These are phyloP conservation scores for Cheilosia vulpina DNA, from an alignment of 2,888 invertebrate genomes.

Conservation along the genomic window DNA sequence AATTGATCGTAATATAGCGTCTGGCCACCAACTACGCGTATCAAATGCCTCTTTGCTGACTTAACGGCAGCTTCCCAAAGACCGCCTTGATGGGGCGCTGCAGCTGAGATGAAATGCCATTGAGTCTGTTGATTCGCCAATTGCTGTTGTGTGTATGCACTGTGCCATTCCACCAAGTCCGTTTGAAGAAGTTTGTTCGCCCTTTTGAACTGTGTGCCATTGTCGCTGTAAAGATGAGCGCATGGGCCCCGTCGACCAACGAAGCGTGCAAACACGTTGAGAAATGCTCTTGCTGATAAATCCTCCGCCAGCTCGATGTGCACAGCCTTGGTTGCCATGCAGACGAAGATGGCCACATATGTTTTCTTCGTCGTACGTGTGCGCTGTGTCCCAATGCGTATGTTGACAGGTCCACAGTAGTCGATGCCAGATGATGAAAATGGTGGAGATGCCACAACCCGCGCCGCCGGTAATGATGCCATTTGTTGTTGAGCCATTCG, in stretches of 20 bases:
- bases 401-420: no score
- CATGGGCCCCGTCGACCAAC: conserved; percentile 5
- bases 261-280: conserved; percentile 24
- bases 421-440: no score
- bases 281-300: conserved; percentile 29
- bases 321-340: no score
- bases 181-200: conserved; percentile 7
- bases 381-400: no score
- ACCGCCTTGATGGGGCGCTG: not conserved
- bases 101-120: no score
- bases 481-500: no score
- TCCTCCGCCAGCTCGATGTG: conserved; percentile 19
- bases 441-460: no score
- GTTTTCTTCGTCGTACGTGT: no score
- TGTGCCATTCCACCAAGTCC: not conserved
- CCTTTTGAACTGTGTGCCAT: conserved; percentile 5
- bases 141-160: not conserved
- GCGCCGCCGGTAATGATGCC: no score
- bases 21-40: not conserved
- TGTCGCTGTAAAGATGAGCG: no score
- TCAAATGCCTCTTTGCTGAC: not conserved
- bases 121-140: not conserved
- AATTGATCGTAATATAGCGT: not conserved
- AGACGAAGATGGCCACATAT: no score
- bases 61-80: not conserved